Conservation (phyloP, 2,113 vertebrate species). For the Erythrolamprus reginae region DNA sequence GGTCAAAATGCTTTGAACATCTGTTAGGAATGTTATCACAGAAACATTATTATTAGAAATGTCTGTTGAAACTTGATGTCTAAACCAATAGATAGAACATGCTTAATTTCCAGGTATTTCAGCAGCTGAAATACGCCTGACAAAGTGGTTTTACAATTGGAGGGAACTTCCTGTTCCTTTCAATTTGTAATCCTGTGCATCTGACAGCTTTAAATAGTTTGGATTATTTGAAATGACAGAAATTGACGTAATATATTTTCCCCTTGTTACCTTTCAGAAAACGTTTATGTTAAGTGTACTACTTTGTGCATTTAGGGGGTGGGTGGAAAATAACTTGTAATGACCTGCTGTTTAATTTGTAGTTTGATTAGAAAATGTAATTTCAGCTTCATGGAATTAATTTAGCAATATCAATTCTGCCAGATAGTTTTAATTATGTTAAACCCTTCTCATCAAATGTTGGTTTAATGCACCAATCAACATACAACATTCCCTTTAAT, state of each 20-base stretch:
- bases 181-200: neutral
- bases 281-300: neutral
- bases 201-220: neutral
- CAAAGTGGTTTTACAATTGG: neutral
- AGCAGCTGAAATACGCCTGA: neutral
- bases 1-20: neutral
- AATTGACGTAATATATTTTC: neutral
- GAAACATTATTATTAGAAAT: neutral
- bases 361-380: constrained; percentile 35
- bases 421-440: constrained; percentile 52
- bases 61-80: neutral
- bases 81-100: neutral
- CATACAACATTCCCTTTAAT: constrained; percentile 16
- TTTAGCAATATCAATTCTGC: constrained; percentile 36
- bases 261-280: neutral
- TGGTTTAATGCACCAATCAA: constrained; percentile 32
- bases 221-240: neutral
- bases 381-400: constrained; percentile 19
- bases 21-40: neutral
- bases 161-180: neutral
- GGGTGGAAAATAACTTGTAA: constrained; percentile 3
- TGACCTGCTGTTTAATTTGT: constrained; percentile 26
- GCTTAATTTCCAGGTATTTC: neutral
- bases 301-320: neutral
- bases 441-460: constrained; percentile 24